Evolutionary conservation across 2,888 invertebrate species (phyloP), one percentile per base, ranked within the genome.

Genomic region (Agrotis ipsilon): DNA sequence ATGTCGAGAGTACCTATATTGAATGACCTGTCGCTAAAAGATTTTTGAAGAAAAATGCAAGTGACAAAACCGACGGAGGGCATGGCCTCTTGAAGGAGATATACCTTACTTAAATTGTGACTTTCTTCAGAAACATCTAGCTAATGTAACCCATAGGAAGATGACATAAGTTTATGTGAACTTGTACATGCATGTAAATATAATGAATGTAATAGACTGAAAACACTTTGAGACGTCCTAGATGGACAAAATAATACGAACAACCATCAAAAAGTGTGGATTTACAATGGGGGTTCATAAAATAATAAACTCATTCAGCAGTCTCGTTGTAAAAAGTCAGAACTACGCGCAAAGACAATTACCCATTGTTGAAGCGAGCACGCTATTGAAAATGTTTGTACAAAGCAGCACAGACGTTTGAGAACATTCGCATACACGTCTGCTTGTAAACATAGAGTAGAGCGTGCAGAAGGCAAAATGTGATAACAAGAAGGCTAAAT

Each of bases 301-400:
- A 64, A 64, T 55, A 48, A 68, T 59, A 60, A 75, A 69, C 43
- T 14, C 58, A 48, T 32, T 39, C 39, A 39, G 14, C 18, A 48
- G 24, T 3, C 21, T 13, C 5, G 16, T 63, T 46, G 18, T 18
- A 68, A 61, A 59, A 60, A 27, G 3, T 24, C 45, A 16, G 49
- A 62, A 69, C 45, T 62, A 45, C 18, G 11, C 14, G 21, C 1
- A 63, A 63, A 63, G 67, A 63, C 66, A 65, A 76, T 54, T 72
- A 64, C 59, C 52, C 46, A 45, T 51, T 43, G 65, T 62, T 54
- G 61, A 14, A 69, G 21, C 61, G 49, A 78, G 32, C 49, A 6
- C 46, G 64, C 79, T 69, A 74, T 69, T 79, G 69, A 59, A 74
- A 46, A 62, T 68, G 54, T 79, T 62, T 65, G 45, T 59, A 62